Evolutionary conservation across 1,140 invertebrate species (phyloP).

Genomic region (Micrasema longulum): DNA sequence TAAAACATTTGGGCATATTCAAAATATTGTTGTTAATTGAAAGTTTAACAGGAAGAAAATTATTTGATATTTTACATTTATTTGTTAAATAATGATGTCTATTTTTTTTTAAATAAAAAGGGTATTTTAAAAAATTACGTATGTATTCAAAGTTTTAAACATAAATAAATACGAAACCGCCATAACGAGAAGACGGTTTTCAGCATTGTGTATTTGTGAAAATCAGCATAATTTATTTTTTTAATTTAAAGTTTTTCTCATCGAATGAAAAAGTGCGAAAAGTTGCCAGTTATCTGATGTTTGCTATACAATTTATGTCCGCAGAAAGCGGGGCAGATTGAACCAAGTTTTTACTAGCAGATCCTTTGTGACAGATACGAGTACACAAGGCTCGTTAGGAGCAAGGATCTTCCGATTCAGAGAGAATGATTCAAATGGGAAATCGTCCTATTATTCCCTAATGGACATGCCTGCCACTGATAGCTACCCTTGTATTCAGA

Average conservation of each 20-base stretch:
- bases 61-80: too few relatives aligned
- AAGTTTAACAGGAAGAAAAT: too few relatives aligned
- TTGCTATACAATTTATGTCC: neutral
- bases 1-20: too few relatives aligned
- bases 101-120: too few relatives aligned
- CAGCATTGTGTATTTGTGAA: neutral
- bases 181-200: too few relatives aligned
- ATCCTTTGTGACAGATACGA: neutral
- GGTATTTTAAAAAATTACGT: too few relatives aligned
- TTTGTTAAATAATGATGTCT: too few relatives aligned
- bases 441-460: conserved; percentile 33
- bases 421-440: conserved; percentile 33
- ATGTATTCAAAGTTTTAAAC: too few relatives aligned
- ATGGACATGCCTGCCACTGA: conserved; percentile 29
- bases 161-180: too few relatives aligned
- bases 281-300: neutral
- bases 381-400: conserved; percentile 16
- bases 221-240: neutral
- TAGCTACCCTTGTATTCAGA: neutral
- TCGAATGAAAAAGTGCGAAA: neutral
- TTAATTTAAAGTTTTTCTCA: neutral
- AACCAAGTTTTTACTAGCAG: neutral
- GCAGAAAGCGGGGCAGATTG: neutral
- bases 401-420: conserved; percentile 17
- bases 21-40: too few relatives aligned